Evolutionary conservation across 2,797 vertebrate genomes (phyloP).

Genomic region (Falco columbarius): DNA sequence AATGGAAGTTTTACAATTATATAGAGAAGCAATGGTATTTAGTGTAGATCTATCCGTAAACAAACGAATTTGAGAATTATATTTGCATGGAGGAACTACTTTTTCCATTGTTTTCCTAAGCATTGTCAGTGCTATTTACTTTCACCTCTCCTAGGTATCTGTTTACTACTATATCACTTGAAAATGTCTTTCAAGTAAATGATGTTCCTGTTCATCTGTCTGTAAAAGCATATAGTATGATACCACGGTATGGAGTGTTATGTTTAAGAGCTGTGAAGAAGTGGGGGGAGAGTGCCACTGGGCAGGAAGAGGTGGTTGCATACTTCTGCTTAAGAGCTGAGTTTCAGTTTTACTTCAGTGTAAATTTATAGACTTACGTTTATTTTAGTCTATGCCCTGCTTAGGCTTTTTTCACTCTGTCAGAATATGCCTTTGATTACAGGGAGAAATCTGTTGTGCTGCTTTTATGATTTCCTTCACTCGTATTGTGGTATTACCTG

Average conservation of each 20-base stretch:
- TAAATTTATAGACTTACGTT: background rate
- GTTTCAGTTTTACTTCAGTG: background rate
- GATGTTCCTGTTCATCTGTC: background rate
- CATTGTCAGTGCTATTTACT: background rate
- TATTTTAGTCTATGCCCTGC: background rate
- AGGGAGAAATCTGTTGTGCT: background rate
- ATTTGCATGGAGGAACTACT: background rate
- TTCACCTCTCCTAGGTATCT: background rate
- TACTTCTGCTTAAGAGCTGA: background rate
- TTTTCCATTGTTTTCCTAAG: background rate
- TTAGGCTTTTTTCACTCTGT: background rate
- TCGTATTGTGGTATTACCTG: background rate
- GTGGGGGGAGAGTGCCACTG: background rate
- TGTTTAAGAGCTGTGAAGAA: background rate
- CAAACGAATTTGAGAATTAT: background rate
- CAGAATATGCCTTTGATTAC: background rate
- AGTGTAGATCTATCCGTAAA: background rate
- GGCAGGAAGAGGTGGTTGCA: background rate
- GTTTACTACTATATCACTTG: background rate
- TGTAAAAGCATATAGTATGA: background rate
- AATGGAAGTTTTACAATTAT: background rate
- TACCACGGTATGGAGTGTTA: background rate
- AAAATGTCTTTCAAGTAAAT: background rate
- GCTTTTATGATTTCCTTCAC: background rate
- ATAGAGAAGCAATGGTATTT: background rate